These are phyloP conservation scores for Heliconius cydno DNA, from an alignment of 2,888 invertebrate species.

Conservation along the genomic window DNA sequence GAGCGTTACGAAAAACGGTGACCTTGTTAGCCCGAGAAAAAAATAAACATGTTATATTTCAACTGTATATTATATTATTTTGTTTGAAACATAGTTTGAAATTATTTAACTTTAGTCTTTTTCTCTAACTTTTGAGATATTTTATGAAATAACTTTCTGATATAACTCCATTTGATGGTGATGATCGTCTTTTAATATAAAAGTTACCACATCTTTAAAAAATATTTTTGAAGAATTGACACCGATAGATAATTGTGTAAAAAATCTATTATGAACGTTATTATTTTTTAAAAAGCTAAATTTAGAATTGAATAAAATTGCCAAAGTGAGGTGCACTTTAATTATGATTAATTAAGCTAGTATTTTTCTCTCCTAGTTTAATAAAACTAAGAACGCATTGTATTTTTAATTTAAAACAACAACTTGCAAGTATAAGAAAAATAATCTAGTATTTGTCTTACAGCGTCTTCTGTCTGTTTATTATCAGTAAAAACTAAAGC, in stretches of 20 bases:
- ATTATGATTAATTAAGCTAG: background rate
- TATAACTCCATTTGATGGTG: too few relatives aligned
- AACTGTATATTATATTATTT: slow-evolving; percentile 2
- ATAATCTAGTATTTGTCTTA: slow-evolving; percentile 4
- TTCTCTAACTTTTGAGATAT: background rate
- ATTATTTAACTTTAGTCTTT: background rate
- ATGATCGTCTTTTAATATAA: background rate
- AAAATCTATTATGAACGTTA: too few relatives aligned
- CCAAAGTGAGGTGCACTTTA: too few relatives aligned
- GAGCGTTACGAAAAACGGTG: slow-evolving; percentile 23
- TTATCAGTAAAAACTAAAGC: slow-evolving; percentile 20
- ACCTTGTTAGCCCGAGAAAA: slow-evolving; percentile 27
- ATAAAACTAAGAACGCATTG: background rate
- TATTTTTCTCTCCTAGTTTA: background rate
- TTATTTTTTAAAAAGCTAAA: background rate
- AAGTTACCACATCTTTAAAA: background rate
- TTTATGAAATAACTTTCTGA: background rate
- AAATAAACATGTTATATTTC: slow-evolving; percentile 17
- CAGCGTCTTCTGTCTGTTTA: background rate
- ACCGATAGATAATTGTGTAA: background rate
- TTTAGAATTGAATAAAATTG: background rate
- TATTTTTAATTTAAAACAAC: background rate
- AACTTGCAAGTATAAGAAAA: background rate
- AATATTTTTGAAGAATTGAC: background rate
- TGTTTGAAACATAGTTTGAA: background rate